Percentiles rank a stretch among this genome's conserved stretches.
phyloP scores from a whole-genome alignment of 2,797 vertebrate genomes.

The Trichosurus vulpecula region DNA sequence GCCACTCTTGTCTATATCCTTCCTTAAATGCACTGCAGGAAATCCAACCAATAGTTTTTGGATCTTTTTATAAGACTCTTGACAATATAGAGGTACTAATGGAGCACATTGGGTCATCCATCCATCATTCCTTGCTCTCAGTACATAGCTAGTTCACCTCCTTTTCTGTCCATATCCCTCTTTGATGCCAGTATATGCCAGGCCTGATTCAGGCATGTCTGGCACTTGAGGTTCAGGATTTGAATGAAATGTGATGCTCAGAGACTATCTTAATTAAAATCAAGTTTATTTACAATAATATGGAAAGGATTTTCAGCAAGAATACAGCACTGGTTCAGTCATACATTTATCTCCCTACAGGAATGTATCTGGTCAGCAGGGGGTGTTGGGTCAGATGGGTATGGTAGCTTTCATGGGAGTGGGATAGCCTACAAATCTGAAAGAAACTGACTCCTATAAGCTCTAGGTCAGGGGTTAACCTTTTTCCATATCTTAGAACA shows the following conservation, averaged over 20 bases:
- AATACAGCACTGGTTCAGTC: background rate
- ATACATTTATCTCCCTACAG: background rate
- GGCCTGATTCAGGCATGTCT: background rate
- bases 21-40: background rate
- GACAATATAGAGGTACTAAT: background rate
- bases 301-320: background rate
- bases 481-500: background rate
- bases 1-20: background rate
- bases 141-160: background rate
- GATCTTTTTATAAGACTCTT: background rate
- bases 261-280: background rate
- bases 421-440: background rate
- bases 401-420: background rate
- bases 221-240: background rate
- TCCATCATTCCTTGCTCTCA: background rate
- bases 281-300: background rate
- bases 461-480: background rate
- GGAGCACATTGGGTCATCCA: background rate
- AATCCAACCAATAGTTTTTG: background rate
- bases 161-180: background rate
- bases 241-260: background rate
- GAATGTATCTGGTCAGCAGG: background rate
- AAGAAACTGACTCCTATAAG: background rate
- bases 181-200: background rate
- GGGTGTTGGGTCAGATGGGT: background rate